Evolutionary conservation across 2,797 vertebrate genomes (phyloP), one percentile per base, ranked within the genome.

Genomic region (Pelobates cultripes): DNA sequence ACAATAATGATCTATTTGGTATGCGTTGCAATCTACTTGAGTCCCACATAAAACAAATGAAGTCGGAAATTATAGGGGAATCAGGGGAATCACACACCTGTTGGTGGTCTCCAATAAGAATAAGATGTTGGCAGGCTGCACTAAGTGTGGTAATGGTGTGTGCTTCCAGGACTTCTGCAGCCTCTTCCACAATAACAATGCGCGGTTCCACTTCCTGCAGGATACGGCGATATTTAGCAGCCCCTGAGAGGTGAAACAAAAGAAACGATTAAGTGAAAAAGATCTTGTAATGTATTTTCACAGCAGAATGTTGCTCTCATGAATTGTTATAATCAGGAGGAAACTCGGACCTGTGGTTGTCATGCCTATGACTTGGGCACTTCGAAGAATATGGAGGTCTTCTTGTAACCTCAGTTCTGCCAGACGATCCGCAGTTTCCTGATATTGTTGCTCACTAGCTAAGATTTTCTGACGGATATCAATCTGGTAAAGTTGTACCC

Each of bases 71-170:
- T 1, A 51, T 51, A 51, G 47, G 5, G 47, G 10, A 51, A 51
- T 10, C 47, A 51, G 2, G 47, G 2, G 10, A 47, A 9, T 47
- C 45, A n/a, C n/a, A 4, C 45, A 98, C 97, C 96, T 99, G 97
- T 89, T 99, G 97, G 88, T 98, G 97, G 88, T 99, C 97, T 85
- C 97, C 97, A 10, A 98, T 99, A 79, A 99, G 95, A 85, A 99
- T 97, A 83, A 99, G 97, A 51, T 98, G 97, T 86, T 98, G 94
- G 87, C 97, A 99, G 6, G 91, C 92, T 64, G 87, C 85, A 88
- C 95, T 97, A 85, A 99, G 88, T 0, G 96, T 96, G 84, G 97
- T 96, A 88, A 98, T 96, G 78, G 92, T 97, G 87, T 99, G 97
- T 68, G 97, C 97, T 86, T 99, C 97, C 0, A 99, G 94, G 57